Percentiles rank a stretch among this genome's conserved stretches.
Conservation (phyloP, 2,113 vertebrate species). For the Saguinus midas region DNA sequence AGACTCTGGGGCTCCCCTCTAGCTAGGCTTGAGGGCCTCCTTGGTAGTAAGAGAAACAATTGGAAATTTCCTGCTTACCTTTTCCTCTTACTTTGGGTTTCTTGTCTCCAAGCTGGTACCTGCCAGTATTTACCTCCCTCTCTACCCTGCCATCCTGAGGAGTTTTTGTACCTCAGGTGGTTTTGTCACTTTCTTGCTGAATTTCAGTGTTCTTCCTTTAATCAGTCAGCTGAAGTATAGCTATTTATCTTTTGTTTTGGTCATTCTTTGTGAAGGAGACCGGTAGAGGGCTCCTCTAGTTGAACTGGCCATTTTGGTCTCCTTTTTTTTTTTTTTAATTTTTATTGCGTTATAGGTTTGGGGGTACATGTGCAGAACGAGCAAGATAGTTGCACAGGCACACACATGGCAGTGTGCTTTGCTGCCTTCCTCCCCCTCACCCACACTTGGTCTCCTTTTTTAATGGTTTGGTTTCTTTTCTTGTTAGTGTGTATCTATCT, state of each 20-base stretch:
- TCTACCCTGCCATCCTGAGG: background rate
- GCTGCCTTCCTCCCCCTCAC: too few species aligned
- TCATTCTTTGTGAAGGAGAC: background rate
- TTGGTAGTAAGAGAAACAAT: background rate
- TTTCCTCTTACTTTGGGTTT: background rate
- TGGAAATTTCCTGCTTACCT: background rate
- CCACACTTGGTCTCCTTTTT: background rate
- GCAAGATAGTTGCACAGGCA: too few species aligned
- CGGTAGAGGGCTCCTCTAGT: background rate
- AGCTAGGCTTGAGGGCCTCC: background rate
- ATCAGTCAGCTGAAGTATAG: background rate
- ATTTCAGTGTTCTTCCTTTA: background rate
- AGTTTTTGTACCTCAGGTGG: background rate
- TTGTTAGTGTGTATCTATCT: background rate
- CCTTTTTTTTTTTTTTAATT: background rate
- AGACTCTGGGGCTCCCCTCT: background rate
- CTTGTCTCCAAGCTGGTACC: background rate
- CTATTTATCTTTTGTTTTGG: background rate
- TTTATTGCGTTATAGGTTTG: too few species aligned
- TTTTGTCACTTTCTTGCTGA: background rate
- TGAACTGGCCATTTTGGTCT: background rate
- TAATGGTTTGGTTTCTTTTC: background rate
- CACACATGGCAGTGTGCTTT: too few species aligned
- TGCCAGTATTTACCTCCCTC: background rate
- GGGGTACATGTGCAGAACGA: too few species aligned